Evolutionary conservation across 92 coral and sea anemone genomes (phyloP).

Genomic region (Bergia puertoricense): DNA sequence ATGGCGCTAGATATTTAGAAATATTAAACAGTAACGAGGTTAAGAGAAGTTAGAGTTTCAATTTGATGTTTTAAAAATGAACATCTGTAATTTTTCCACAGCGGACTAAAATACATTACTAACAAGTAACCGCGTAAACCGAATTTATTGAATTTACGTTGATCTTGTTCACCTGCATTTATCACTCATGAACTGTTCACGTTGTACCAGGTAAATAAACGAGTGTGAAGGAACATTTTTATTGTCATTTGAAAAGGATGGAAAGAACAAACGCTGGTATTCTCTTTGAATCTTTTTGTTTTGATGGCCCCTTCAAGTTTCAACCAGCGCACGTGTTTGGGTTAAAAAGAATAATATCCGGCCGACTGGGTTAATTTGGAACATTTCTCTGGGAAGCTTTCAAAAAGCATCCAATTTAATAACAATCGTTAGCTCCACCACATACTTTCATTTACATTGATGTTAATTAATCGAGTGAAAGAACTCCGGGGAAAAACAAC

Average conservation of each 20-base stretch:
- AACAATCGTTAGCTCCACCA: background rate
- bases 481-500: background rate
- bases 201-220: no score
- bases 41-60: no score
- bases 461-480: constrained; percentile 1
- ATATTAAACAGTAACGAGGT: no score
- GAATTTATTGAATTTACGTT: no score
- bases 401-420: background rate
- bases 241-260: background rate
- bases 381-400: constrained; percentile 9
- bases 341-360: background rate
- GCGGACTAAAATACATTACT: no score
- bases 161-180: no score
- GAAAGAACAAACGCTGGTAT: background rate
- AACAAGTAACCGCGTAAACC: no score
- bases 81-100: no score
- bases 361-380: background rate
- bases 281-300: background rate
- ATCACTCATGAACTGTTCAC: no score
- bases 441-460: background rate
- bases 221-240: no score
- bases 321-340: background rate
- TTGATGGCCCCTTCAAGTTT: background rate
- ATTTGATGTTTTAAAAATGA: no score
- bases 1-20: no score